Base-by-base conservation (phyloP, 1,140 invertebrate species). In the Anastrepha ludens region DNA sequence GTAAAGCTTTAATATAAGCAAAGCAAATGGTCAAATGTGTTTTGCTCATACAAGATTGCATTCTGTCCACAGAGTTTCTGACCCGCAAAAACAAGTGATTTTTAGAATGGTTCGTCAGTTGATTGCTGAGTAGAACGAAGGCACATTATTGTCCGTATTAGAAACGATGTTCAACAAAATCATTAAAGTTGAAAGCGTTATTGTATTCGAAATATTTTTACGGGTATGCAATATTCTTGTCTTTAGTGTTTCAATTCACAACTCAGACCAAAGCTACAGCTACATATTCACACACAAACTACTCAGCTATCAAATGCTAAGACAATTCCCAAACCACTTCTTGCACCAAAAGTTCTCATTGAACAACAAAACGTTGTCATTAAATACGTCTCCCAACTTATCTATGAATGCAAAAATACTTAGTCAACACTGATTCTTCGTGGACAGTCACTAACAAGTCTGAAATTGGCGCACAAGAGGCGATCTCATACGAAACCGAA, bases 291-390 rank as follows among this genome's bases (percentile, higher is more conserved):
- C 89, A 96, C 95, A 90, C 96, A 97, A 94, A 97, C 96, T 88
- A 94, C 94, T n/a, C 91, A 93, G 39, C 94, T 94, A 6, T 92
- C 94, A 44, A 91, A 90, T 89, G 89, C 91, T 0, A 93, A 92
- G 87, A 89, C 90, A 3, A 70, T 44, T 0, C 78, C 81, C 47
- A 93, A 92, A 39, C 86, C 90, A 11, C 58, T 91, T 5, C 67
- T 90, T 0, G 90, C 91, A 7, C 90, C 90, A 15, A 94, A 94
- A 89, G 94, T 96, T 39, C 93, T 97, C 7, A 94, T 98, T 3
- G 96, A 98, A 91, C 97, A 98, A 92, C 95, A 95, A 65, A 97
- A 98, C 89, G 96, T 98, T 94, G 97, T 97, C 90, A 96, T 95
- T 29, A 29, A 29, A 70, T 94, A 96, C 91, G 96, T 98, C 67